Percentiles rank a stretch among this genome's conserved stretches.
Conservation (phyloP, 2,888 invertebrate species). For the Cryptocephalus primarius region DNA sequence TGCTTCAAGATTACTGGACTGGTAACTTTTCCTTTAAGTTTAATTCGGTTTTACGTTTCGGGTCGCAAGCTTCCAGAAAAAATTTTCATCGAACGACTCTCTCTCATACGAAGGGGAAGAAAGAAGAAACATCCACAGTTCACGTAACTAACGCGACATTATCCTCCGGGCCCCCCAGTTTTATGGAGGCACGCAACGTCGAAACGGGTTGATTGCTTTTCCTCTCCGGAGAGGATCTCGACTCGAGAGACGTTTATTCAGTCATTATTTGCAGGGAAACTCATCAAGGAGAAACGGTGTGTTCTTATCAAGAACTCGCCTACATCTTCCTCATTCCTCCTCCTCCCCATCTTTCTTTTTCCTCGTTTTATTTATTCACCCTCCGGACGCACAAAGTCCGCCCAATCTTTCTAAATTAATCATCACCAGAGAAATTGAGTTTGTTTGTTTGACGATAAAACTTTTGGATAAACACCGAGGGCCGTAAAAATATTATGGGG, state of each 20-base stretch:
- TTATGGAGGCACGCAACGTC: slow-evolving; percentile 39
- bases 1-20: no score
- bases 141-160: background rate
- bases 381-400: background rate
- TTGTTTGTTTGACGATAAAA: background rate
- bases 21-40: no score
- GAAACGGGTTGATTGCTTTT: slow-evolving; percentile 37
- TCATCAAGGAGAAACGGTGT: slow-evolving; percentile 28
- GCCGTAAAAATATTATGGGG: no score
- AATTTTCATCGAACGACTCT: no score
- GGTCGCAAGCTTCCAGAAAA: no score
- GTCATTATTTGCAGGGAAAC: slow-evolving; percentile 32
- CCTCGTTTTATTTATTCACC: background rate
- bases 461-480: no score
- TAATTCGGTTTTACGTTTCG: no score
- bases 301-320: background rate
- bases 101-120: no score
- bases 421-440: background rate
- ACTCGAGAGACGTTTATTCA: slow-evolving; percentile 22
- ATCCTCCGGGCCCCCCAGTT: slow-evolving; percentile 17
- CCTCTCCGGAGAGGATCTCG: slow-evolving; percentile 11
- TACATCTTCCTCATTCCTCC: background rate
- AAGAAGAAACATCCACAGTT: background rate
- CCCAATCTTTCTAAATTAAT: background rate
- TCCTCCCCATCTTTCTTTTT: background rate